phyloP scores from a whole-genome alignment of 2,797 vertebrate species.

The Valencia hispanica region DNA sequence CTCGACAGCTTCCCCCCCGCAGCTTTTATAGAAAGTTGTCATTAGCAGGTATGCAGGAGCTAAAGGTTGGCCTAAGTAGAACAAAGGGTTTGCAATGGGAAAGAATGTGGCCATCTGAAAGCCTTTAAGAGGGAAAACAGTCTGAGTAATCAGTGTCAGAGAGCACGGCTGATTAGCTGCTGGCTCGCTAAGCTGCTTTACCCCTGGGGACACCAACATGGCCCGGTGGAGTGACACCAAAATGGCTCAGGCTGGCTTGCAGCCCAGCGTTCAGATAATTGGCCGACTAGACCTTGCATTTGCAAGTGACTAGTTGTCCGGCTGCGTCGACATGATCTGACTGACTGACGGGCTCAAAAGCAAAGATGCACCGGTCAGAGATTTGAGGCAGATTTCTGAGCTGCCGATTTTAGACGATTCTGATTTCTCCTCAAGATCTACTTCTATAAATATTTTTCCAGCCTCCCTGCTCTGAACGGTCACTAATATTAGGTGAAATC shows the following conservation, averaged over 20 bases:
- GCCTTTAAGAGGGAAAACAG: conserved; percentile 81
- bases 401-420: neutral
- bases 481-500: neutral
- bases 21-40: conserved; percentile 70
- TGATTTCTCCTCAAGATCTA: neutral
- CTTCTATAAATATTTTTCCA: neutral
- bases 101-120: conserved; percentile 84
- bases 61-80: conserved; percentile 75
- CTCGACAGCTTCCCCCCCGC: conserved; percentile 42
- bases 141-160: conserved; percentile 81
- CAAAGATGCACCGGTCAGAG: neutral
- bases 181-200: conserved; percentile 73
- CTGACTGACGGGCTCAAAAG: conserved; percentile 24
- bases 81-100: conserved; percentile 79
- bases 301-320: conserved; percentile 45
- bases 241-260: conserved; percentile 65
- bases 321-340: conserved; percentile 22
- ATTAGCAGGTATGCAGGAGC: conserved; percentile 80
- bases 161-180: conserved; percentile 79
- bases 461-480: neutral
- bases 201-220: conserved; percentile 63
- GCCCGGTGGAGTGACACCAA: conserved; percentile 66
- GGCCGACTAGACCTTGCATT: conserved; percentile 71
- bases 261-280: conserved; percentile 75
- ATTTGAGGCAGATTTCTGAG: neutral